Evolutionary conservation across 64 coral and sea anemone genomes (phyloP).

Genomic region (Montipora capricornis): DNA sequence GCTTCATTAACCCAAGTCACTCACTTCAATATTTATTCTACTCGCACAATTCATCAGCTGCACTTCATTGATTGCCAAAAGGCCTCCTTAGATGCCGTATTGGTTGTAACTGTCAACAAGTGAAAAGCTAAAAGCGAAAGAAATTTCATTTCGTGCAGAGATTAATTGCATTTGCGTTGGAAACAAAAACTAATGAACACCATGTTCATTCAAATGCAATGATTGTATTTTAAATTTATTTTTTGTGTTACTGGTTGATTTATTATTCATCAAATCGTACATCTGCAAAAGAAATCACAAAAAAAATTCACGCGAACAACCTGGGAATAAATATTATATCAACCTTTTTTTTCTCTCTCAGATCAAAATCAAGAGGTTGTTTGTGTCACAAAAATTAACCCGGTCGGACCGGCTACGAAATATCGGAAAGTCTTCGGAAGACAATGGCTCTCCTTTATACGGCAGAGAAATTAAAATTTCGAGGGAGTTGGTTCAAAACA

Average conservation of each 20-base stretch:
- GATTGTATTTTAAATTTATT: background rate
- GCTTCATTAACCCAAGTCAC: background rate
- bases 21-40: background rate
- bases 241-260: constrained; percentile 2
- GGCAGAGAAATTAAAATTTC: too few species aligned
- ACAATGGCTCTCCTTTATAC: too few species aligned
- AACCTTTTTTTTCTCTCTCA: background rate
- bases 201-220: background rate
- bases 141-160: background rate
- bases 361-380: background rate
- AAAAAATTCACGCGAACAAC: background rate
- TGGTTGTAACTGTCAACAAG: background rate
- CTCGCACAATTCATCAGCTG: too few species aligned
- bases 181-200: background rate
- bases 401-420: too few species aligned
- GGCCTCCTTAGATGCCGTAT: too few species aligned
- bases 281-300: background rate
- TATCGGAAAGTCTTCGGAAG: too few species aligned
- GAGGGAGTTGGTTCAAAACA: too few species aligned
- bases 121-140: background rate
- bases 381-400: too few species aligned
- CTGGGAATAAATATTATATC: background rate
- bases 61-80: too few species aligned
- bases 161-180: background rate
- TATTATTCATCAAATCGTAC: constrained; percentile 16